Evolutionary conservation across 2,888 invertebrate genomes (phyloP).

Genomic region (Synergus japonicus): DNA sequence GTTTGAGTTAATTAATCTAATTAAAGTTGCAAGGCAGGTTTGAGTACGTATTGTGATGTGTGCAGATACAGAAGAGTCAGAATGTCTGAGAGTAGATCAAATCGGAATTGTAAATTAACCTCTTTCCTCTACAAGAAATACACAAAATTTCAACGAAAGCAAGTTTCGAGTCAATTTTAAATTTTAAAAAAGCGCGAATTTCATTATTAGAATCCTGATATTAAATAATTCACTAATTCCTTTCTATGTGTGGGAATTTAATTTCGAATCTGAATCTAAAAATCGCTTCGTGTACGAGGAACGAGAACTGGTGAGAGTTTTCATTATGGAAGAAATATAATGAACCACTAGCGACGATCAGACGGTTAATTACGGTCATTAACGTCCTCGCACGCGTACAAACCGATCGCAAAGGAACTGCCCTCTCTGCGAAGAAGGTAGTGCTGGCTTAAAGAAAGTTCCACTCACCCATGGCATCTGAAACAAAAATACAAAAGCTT

Average conservation of each 20-base stretch:
- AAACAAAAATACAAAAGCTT: slow-evolving; percentile 78
- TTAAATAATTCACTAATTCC: background rate
- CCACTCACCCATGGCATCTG: slow-evolving; percentile 90
- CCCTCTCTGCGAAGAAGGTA: slow-evolving; percentile 43
- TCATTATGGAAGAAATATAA: slow-evolving; percentile 42
- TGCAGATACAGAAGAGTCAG: background rate
- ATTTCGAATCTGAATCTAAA: background rate
- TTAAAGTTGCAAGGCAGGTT: slow-evolving; percentile 66
- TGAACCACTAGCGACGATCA: slow-evolving; percentile 46
- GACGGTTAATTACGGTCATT: slow-evolving; percentile 64
- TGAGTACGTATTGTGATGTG: slow-evolving; percentile 17
- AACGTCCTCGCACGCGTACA: slow-evolving; percentile 48
- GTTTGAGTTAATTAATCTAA: slow-evolving; percentile 73
- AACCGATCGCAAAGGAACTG: slow-evolving; percentile 46
- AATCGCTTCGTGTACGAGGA: background rate
- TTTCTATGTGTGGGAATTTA: background rate
- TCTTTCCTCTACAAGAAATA: too few species aligned
- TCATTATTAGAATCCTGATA: too few species aligned
- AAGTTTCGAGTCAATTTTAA: too few species aligned
- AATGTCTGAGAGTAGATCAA: too few species aligned
- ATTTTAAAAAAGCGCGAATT: too few species aligned
- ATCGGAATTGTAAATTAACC: too few species aligned
- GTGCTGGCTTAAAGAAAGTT: slow-evolving; percentile 45
- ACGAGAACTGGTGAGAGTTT: background rate
- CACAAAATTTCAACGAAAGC: too few species aligned